These are phyloP conservation scores for Symphodus melops DNA, from an alignment of 2,113 vertebrate genomes.

Conservation along the genomic window DNA sequence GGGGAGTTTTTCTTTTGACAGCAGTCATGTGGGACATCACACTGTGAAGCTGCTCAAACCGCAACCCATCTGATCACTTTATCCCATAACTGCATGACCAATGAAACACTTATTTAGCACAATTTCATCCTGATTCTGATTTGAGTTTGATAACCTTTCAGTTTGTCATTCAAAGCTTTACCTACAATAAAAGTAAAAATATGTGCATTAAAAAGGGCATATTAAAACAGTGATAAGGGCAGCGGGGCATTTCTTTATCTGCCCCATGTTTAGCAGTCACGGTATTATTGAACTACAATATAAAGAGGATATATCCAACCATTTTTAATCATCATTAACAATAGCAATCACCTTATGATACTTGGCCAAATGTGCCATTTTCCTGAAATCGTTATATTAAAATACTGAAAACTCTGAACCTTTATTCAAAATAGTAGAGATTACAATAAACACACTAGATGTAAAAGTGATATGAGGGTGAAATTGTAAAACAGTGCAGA, in stretches of 20 bases:
- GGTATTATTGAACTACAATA: neutral
- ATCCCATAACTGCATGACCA: neutral
- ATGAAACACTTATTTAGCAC: neutral
- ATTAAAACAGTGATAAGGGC: neutral
- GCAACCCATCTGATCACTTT: neutral
- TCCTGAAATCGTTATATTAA: neutral
- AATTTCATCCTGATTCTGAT: neutral
- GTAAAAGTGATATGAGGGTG: neutral
- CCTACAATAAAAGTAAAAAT: neutral
- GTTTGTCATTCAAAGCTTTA: neutral
- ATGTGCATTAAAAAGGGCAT: neutral
- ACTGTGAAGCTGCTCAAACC: neutral
- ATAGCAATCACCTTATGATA: neutral
- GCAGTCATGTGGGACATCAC: neutral
- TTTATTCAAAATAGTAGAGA: neutral
- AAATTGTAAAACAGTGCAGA: neutral
- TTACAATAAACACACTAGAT: neutral
- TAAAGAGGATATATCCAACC: neutral
- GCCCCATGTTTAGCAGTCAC: slow-evolving; percentile 9
- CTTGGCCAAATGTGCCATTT: neutral
- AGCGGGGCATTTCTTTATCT: slow-evolving; percentile 13
- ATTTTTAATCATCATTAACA: neutral
- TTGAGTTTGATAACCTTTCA: too few species aligned
- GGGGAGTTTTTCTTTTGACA: neutral
- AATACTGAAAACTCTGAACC: neutral